Conservation (phyloP, 2,113 vertebrate genomes). For the Cephalopterus ornatus region DNA sequence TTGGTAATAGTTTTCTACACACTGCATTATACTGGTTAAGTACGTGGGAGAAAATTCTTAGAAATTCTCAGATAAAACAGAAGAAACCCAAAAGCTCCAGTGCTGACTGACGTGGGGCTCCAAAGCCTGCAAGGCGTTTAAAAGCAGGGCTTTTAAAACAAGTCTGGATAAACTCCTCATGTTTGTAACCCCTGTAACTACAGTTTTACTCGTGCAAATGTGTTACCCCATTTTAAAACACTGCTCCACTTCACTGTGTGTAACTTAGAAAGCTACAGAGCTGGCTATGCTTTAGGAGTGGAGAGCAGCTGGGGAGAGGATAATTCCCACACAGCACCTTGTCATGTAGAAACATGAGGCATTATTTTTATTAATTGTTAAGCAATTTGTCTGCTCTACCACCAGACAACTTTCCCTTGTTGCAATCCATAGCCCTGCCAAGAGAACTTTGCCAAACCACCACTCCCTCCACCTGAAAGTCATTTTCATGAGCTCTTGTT, state of each 20-base stretch:
- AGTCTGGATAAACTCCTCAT: background rate
- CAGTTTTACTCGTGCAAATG: background rate
- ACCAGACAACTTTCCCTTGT: slow-evolving; percentile 52
- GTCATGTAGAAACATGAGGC: background rate
- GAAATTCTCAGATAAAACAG: background rate
- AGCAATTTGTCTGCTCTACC: slow-evolving; percentile 39
- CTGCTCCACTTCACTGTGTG: background rate
- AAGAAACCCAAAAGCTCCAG: background rate
- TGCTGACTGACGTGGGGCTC: background rate
- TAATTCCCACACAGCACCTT: slow-evolving; percentile 4
- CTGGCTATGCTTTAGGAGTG: background rate
- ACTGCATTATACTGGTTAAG: background rate
- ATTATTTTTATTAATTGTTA: slow-evolving; percentile 53
- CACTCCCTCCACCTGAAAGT: slow-evolving; percentile 45
- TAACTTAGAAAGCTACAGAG: background rate
- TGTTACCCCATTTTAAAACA: background rate
- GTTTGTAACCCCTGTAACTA: background rate
- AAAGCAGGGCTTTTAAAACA: background rate
- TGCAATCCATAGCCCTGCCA: slow-evolving; percentile 5
- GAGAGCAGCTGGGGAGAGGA: slow-evolving; percentile 20
- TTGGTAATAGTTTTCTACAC: background rate
- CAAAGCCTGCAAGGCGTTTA: background rate
- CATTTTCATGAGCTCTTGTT: slow-evolving; percentile 20
- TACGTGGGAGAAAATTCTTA: background rate
- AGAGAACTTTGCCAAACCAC: slow-evolving; percentile 35